Evolutionary conservation across 30 jellyfish, hydroid and myxozoan genomes (phyloP), one percentile per base, ranked within the genome.

Genomic region (Turritopsis rubra): DNA sequence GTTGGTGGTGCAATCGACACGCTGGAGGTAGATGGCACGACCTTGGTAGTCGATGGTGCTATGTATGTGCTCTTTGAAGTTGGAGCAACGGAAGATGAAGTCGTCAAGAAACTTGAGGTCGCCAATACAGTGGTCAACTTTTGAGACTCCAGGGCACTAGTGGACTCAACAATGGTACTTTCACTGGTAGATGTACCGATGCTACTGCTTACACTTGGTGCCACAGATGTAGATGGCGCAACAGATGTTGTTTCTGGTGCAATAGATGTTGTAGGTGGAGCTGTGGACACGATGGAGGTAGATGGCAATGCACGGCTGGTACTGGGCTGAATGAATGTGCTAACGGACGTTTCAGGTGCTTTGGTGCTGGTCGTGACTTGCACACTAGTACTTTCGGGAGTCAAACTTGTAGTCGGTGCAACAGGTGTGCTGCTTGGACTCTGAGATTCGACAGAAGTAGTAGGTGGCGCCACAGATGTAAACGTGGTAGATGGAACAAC

Each of bases 221-320:
- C 20, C 21, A 52, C 24, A 24, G 88, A 26, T 0, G 84, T 65
- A 26, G 72, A 52, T 4, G 88, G 83, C 1, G 82, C 82, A 7
- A 82, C 52, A 20, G 85, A 26, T 66, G 88, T 82, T 24, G 82
- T 23, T 66, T 81, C 83, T 0, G 88, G 88, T 18, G 88, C 71
- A 68, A 82, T 54, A 0, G 88, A 71, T 24, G 88, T 82, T 0
- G 84, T 53, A n/a, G 80, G 41, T 3, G 60, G 60, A 41, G 60
- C 60, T 13, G 13, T 3, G 5, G 60, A 41, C 30, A 71, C 80
- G 21, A 75, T 18, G 26, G 89, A 74, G 0, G 70, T 26, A 60
- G 85, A 66, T 28, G 31, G 60, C 1, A 52, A 0, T 5, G 60
- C 60, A 16, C 31, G 52, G 60, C 60, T 26, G 1, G 81, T 72